phyloP scores from a whole-genome alignment of 2,113 vertebrate species.

The western clawed frog (Xenopus tropicalis) region DNA sequence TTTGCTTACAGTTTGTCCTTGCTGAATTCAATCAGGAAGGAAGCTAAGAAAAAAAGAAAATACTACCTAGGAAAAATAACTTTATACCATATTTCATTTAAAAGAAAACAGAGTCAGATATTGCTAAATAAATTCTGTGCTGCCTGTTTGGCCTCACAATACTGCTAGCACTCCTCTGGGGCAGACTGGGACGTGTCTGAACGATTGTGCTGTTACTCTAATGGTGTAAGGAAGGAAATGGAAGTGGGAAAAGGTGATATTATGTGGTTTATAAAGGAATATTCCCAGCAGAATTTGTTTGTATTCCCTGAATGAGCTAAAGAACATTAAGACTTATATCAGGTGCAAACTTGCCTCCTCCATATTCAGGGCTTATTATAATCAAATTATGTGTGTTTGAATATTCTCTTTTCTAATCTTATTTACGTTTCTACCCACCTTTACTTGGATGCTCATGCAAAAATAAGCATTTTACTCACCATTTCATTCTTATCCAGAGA shows the following conservation, averaged over 20 bases:
- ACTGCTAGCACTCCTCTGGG: not conserved
- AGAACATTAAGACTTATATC: conserved; percentile 4
- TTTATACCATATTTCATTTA: not conserved
- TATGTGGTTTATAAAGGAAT: conserved; percentile 1
- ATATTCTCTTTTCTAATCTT: no score
- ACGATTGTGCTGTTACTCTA: conserved; percentile 3
- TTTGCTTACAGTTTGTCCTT: not conserved
- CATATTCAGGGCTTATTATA: no score
- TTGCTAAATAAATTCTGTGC: not conserved
- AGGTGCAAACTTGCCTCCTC: not conserved
- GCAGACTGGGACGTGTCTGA: not conserved
- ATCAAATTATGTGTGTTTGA: no score
- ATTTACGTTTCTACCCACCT: no score
- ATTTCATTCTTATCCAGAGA: no score
- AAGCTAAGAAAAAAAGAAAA: not conserved
- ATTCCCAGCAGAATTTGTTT: conserved; percentile 13
- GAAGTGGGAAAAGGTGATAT: not conserved
- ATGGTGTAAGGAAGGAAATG: not conserved
- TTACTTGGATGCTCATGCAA: no score
- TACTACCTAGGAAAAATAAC: not conserved
- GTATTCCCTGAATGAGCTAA: not conserved
- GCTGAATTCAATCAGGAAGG: not conserved
- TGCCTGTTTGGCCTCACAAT: no score
- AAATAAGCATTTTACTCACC: no score
- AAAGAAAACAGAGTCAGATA: not conserved